Conservation (phyloP, 2,113 vertebrate species). For the Thomomys bottae region DNA sequence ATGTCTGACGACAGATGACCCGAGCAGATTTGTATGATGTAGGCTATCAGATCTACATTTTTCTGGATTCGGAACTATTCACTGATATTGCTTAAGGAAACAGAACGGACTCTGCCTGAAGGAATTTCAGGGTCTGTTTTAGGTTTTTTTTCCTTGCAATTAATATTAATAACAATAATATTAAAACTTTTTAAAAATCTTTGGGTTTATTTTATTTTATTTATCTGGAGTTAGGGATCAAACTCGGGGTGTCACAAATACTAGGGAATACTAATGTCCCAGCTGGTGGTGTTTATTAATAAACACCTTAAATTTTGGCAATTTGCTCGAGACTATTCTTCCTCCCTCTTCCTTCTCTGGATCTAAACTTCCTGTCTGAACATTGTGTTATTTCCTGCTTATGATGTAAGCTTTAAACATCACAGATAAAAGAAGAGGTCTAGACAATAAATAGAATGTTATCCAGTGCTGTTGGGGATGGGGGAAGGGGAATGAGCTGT, state of each 20-base stretch:
- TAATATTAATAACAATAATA: no score
- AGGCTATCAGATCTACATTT: neutral
- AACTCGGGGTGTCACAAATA: neutral
- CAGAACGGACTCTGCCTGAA: neutral
- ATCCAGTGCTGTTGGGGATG: neutral
- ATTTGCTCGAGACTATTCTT: neutral
- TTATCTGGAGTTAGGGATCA: neutral
- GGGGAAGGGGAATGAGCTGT: neutral
- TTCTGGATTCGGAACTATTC: neutral
- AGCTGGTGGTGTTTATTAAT: neutral
- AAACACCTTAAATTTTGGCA: neutral
- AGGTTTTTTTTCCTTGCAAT: neutral
- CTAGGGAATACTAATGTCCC: neutral
- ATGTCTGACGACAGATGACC: neutral
- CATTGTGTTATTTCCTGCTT: neutral
- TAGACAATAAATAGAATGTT: neutral
- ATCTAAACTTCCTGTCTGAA: neutral
- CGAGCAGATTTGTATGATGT: neutral
- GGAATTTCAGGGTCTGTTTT: neutral
- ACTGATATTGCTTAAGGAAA: neutral
- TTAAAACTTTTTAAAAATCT: no score
- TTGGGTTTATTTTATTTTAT: no score
- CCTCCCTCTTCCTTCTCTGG: neutral
- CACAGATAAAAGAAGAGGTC: neutral
- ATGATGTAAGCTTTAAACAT: neutral